Conservation (phyloP, 1,140 invertebrate species). For the Pissodes strobi region DNA sequence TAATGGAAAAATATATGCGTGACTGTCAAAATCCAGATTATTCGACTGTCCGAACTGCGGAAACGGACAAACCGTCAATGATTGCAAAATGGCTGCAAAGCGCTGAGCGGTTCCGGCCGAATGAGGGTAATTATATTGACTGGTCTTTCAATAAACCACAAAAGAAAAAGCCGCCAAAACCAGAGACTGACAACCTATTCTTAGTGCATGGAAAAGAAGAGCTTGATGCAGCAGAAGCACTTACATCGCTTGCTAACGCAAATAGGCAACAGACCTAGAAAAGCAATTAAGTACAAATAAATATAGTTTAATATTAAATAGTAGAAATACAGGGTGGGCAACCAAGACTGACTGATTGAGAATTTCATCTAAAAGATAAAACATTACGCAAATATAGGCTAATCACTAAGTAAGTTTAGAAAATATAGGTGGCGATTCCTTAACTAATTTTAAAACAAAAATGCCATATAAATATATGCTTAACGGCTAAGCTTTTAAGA, state of each 20-base stretch:
- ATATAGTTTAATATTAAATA: no score
- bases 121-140: conserved; percentile 68
- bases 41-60: conserved; percentile 45
- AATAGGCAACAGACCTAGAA: no score
- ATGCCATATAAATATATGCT: no score
- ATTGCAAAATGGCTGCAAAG: conserved; percentile 72
- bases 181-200: conserved; percentile 5
- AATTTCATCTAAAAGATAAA: no score
- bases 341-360: no score
- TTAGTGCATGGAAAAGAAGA: conserved; percentile 65
- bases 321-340: no score
- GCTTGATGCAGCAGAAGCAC: conserved; percentile 70
- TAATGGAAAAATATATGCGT: conserved; percentile 63
- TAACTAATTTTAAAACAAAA: no score
- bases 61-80: conserved; percentile 58
- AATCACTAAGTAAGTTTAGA: no score
- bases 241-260: conserved; percentile 61
- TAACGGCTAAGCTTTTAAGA: no score
- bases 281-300: no score
- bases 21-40: conserved; percentile 50
- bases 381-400: no score
- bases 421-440: no score
- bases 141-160: conserved; percentile 55
- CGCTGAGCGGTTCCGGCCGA: conserved; percentile 67
- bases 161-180: conserved; percentile 41